Percentiles rank a stretch among this genome's conserved stretches.
Evolutionary conservation across 2,888 invertebrate genomes (phyloP).

Genomic region (Drosophila tripunctata): DNA sequence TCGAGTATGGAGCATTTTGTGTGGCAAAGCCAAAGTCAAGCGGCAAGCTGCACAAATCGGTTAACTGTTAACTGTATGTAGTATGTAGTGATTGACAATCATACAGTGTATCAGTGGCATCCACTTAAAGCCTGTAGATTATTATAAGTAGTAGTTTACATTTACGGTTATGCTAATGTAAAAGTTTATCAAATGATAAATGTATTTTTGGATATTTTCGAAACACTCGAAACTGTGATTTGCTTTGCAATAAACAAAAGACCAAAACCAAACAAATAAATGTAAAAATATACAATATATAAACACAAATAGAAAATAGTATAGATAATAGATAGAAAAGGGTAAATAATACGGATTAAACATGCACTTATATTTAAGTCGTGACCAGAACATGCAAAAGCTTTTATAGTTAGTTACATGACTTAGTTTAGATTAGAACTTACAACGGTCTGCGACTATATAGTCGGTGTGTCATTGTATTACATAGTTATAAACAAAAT

Average conservation of each 20-base stretch:
- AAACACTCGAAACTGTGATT: conserved; percentile 82
- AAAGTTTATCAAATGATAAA: conserved; percentile 50
- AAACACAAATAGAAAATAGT: conserved; percentile 1
- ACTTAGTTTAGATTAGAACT: conserved; percentile 58
- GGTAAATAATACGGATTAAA: no score
- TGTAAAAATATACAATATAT: conserved; percentile 24
- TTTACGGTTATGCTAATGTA: conserved; percentile 39
- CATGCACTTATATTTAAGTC: conserved; percentile 31
- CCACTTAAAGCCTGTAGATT: conserved; percentile 50
- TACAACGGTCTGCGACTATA: conserved; percentile 81
- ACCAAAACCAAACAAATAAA: conserved; percentile 28
- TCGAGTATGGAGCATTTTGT: conserved; percentile 9
- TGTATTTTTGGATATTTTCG: conserved; percentile 39
- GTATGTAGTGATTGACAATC: conserved; percentile 13
- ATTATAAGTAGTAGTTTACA: no score
- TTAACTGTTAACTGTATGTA: conserved; percentile 22
- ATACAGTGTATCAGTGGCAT: conserved; percentile 26
- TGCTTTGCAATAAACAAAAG: conserved; percentile 64
- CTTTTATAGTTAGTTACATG: conserved; percentile 26
- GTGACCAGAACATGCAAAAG: conserved; percentile 49
- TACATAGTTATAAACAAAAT: conserved; percentile 22
- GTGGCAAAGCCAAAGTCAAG: conserved; percentile 61
- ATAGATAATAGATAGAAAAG: conserved; percentile 6
- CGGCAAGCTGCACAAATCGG: conserved; percentile 56
- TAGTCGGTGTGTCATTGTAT: conserved; percentile 47